Percentiles rank a stretch among this genome's conserved stretches.
These are phyloP conservation scores for Eubasilissa regina DNA, from an alignment of 1,140 invertebrate genomes.

Conservation along the genomic window DNA sequence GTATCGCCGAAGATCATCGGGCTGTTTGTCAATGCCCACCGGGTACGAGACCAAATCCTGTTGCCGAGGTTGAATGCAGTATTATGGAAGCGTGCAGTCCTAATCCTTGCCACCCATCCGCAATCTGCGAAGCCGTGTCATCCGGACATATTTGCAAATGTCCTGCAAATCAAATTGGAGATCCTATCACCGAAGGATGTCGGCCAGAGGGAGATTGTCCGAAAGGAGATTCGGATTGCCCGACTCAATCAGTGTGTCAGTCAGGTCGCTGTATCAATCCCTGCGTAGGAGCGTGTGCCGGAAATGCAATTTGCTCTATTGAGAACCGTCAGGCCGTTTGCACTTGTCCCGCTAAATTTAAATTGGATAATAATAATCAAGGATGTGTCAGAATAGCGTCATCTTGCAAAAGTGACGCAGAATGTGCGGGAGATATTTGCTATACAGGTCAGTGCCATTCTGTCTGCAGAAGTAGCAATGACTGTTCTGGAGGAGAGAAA, in stretches of 20 bases:
- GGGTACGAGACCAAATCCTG: constrained; percentile 84
- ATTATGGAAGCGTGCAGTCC: constrained; percentile 80
- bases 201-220: constrained; percentile 80
- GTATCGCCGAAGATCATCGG: constrained; percentile 87
- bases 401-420: constrained; percentile 79
- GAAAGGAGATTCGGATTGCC: constrained; percentile 83
- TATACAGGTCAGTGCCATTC: constrained; percentile 87
- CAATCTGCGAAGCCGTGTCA: constrained; percentile 81
- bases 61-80: constrained; percentile 85
- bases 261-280: constrained; percentile 83
- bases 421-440: constrained; percentile 86
- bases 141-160: constrained; percentile 83
- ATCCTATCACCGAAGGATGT: constrained; percentile 83
- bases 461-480: constrained; percentile 83
- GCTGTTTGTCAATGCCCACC: constrained; percentile 88
- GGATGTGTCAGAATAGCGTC: constrained; percentile 82
- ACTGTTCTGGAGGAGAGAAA: constrained; percentile 86
- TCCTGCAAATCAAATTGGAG: constrained; percentile 82
- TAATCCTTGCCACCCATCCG: constrained; percentile 86
- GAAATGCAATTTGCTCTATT: constrained; percentile 85
- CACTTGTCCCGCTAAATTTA: constrained; percentile 81
- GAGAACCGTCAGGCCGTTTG: constrained; percentile 83
- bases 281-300: constrained; percentile 83
- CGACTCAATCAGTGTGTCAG: constrained; percentile 81
- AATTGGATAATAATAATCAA: constrained; percentile 76